Conservation (phyloP, 2,797 vertebrate genomes). For the Phrynocephalus forsythii region DNA sequence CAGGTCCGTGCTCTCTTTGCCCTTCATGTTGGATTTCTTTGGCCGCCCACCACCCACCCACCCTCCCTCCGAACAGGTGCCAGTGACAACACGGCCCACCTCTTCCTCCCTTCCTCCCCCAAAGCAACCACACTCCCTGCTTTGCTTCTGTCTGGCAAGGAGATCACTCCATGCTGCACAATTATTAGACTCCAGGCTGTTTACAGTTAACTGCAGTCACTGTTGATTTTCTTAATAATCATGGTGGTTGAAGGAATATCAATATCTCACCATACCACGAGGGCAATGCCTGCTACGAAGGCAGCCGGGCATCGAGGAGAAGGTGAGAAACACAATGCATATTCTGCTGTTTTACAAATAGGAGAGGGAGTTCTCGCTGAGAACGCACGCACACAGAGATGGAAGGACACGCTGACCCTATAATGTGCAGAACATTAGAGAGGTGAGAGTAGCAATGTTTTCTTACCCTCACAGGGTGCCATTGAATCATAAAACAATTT, state of each 20-base stretch:
- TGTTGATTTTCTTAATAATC: conserved; percentile 60
- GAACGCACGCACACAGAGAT: not conserved
- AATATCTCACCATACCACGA: conserved; percentile 41
- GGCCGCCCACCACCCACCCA: not conserved
- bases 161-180: conserved; percentile 36
- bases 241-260: conserved; percentile 46
- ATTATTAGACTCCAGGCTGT: conserved; percentile 43
- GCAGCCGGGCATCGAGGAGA: not conserved
- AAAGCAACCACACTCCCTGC: not conserved
- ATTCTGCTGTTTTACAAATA: not conserved
- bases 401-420: not conserved
- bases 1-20: conserved; percentile 23
- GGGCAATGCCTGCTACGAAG: not conserved
- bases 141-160: conserved; percentile 38
- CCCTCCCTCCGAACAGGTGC: not conserved
- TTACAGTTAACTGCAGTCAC: conserved; percentile 57
- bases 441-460: not conserved
- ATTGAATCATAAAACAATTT: no score
- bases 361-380: no score
- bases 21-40: conserved; percentile 13
- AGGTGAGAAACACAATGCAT: not conserved
- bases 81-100: not conserved
- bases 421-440: not conserved
- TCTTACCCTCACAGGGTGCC: no score
- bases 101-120: not conserved